Base-by-base conservation (phyloP, 1,140 invertebrate genomes). In the Cyclargus thomasi region DNA sequence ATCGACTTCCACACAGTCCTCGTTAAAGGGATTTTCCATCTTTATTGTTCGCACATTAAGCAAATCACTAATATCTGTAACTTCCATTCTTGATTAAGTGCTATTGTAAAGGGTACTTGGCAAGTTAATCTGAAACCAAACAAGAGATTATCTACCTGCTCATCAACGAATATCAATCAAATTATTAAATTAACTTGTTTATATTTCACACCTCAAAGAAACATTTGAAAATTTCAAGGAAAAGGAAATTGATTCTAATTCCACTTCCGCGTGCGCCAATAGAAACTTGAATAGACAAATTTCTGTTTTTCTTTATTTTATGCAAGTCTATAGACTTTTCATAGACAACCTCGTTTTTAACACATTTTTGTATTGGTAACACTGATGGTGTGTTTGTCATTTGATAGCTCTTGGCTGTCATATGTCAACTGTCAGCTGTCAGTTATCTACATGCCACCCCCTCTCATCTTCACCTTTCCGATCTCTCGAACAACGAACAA, bases 241-340 rank as follows among this genome's bases (percentile, higher is more conserved):
- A 86, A 86, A 86, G 84, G 84, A 86, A 86, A 86, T 80, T 75
- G 78, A 75, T 76, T 83, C 65, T 70, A 77, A 47, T 66, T 74
- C 78, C 77, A 85, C 82, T 82, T 84, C 85, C 85, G 85, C 85
- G 85, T 86, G 85, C 85, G 81, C 77, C 55, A 59, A 59, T 59
- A 5, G 55, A 22, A 59, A 21, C 18, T 59, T 11, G 2, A 18
- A 59, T 59, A 59, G 55, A 59, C 55, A 20, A 21, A 14, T 14
- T 11, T 14, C 39, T 14, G 1, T 47, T 47, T 14, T 14, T 47
- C 14, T 47, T 47, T 47, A 14, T 47, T 16, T 47, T 3, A 47
- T 47, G 14, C 14, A 16, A 11, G 39, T 47, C 39, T 47, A 47
- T 47, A 47, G 39, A 16, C 39, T 47, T 47, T 29, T 8, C 29